Conservation (phyloP, 2,797 vertebrate genomes). For the Pseudotriccus pelzelni region DNA sequence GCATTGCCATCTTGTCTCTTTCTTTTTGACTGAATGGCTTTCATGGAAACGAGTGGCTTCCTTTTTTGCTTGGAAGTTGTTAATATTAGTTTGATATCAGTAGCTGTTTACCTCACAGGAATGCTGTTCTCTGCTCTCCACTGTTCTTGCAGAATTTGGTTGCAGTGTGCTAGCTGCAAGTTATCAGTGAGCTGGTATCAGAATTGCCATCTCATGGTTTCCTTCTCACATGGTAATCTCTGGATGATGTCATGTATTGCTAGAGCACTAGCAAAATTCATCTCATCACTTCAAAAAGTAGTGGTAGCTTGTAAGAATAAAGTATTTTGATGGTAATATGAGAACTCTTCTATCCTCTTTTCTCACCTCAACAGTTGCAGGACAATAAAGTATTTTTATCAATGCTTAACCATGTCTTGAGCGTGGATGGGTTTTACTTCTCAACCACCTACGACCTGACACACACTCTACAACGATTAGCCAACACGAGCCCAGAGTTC, state of each 20-base stretch:
- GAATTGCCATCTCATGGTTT: neutral
- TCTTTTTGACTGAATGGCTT: neutral
- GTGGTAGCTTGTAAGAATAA: neutral
- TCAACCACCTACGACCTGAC: slow-evolving; percentile 93
- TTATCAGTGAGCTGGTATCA: neutral
- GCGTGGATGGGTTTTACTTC: slow-evolving; percentile 92
- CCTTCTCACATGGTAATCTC: neutral
- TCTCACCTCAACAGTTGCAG: slow-evolving; percentile 83
- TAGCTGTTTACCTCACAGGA: neutral
- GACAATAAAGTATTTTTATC: slow-evolving; percentile 93
- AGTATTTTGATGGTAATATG: neutral
- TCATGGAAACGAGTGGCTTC: neutral
- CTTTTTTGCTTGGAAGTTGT: neutral
- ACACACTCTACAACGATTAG: slow-evolving; percentile 90
- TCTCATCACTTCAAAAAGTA: neutral
- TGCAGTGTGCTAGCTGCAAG: neutral
- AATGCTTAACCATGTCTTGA: slow-evolving; percentile 90
- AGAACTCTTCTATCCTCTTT: neutral
- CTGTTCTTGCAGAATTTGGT: neutral
- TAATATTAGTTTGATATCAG: neutral
- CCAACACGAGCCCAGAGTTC: slow-evolving; percentile 96
- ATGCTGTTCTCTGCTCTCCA: neutral
- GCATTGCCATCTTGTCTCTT: neutral
- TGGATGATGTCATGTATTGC: neutral
- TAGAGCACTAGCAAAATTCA: neutral